Evolutionary conservation across 1,140 invertebrate genomes (phyloP).

Genomic region (Apis laboriosa): DNA sequence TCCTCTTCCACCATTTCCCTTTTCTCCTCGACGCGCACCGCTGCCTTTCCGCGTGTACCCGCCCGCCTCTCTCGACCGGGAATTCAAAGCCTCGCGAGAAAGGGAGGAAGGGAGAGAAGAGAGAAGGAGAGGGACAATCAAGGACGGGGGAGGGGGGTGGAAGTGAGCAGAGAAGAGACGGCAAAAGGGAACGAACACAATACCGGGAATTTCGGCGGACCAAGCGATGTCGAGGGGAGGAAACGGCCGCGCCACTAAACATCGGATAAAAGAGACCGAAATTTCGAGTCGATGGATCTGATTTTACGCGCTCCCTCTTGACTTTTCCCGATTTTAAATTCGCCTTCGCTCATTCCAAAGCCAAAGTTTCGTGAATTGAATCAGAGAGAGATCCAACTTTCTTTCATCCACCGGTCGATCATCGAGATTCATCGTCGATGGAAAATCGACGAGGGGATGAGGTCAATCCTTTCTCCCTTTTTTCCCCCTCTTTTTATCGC

Average conservation of each 20-base stretch:
- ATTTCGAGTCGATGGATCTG: slow-evolving; percentile 31
- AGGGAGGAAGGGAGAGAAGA: slow-evolving; percentile 19
- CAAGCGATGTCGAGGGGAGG: background rate
- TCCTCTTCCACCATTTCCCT: slow-evolving; percentile 13
- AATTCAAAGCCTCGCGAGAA: slow-evolving; percentile 56
- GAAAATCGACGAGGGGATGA: too few relatives aligned
- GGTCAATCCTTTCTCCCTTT: too few relatives aligned
- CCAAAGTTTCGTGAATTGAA: background rate
- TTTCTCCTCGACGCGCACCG: slow-evolving; percentile 15
- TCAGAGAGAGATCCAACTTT: background rate
- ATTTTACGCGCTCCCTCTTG: slow-evolving; percentile 15
- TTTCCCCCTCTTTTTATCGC: too few relatives aligned
- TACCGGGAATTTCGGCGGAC: slow-evolving; percentile 55
- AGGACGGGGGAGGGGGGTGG: slow-evolving; percentile 12
- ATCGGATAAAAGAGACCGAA: slow-evolving; percentile 38
- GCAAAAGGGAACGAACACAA: slow-evolving; percentile 60
- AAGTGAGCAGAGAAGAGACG: background rate
- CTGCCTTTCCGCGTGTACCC: slow-evolving; percentile 25
- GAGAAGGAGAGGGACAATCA: slow-evolving; percentile 31
- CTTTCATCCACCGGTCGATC: background rate
- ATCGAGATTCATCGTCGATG: too few relatives aligned
- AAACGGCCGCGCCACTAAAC: slow-evolving; percentile 17
- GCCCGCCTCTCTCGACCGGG: slow-evolving; percentile 35
- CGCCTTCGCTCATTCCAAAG: rapidly evolving
- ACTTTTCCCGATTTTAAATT: background rate